Evolutionary conservation across 2,888 invertebrate genomes (phyloP), one percentile per base, ranked within the genome.

Genomic region (Amiota minor): DNA sequence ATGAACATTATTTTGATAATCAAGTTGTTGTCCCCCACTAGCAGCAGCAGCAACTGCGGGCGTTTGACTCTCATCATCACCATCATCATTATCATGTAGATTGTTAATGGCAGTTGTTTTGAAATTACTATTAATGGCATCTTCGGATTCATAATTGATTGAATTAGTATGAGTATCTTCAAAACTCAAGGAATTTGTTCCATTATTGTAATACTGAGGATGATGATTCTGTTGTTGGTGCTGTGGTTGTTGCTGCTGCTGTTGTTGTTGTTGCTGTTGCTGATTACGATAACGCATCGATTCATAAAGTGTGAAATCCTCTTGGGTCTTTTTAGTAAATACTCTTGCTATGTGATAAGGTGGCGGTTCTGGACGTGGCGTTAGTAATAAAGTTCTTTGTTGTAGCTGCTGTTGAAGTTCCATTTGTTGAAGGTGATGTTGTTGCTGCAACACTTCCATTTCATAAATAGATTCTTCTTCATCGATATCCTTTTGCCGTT

Each of bases 311-410:
- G 88, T 82, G 35, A 89, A 81, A 80, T 90, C 90, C 71, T 89
- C 87, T 0, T 83, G 82, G 9, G 88, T 88, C 73, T 95, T 95
- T 91, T 95, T 95, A 14, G 96, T 95, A 86, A 94, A 95, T 3
- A 93, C 94, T 35, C 95, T 95, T 46, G 95, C 96, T 84, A 96
- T 94, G 84, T 96, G 95, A 90, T 96, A 96, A 1, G 96, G 96
- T 1, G 96, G 96, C 16, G 96, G 96, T 83, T 93, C 84, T 71
- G 79, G 91, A n/a, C 82, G 77, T 2, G 80, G 79, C 6, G 78
- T 76, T 0, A 79, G 72, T 70, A 72, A 70, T 16, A 72, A 65
- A 9, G 77, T 18, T 11, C 65, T 49, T 46, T 74, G 73, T 46
- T 75, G 72, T 18, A 68, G 73, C 45, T 46, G 70, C 1, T 64